These are phyloP conservation scores for Euura lappo DNA, from an alignment of 1,140 invertebrate species.

Conservation along the genomic window DNA sequence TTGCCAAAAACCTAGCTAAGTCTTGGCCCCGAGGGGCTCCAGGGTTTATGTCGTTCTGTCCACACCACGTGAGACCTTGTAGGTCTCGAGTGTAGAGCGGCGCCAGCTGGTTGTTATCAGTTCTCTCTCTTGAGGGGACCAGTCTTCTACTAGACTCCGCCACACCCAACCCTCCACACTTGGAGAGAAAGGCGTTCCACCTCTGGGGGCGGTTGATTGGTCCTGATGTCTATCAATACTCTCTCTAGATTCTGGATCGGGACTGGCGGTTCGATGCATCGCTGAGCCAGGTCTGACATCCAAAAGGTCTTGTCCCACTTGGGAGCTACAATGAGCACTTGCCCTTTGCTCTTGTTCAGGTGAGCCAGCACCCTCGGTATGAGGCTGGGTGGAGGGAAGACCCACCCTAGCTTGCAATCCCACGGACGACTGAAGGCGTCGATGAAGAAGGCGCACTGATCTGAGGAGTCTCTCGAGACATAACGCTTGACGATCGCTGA, in stretches of 20 bases:
- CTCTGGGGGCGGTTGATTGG: conserved; percentile 34
- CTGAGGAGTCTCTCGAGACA: conserved; percentile 32
- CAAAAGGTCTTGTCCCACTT: conserved; percentile 48
- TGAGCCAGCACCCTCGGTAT: conserved; percentile 41
- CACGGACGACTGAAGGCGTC: conserved; percentile 39
- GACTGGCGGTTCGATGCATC: conserved; percentile 35
- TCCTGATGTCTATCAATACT: conserved; percentile 37
- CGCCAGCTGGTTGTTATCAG: conserved; percentile 35
- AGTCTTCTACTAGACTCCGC: conserved; percentile 25
- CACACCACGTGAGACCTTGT: conserved; percentile 34
- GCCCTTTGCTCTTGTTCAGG: conserved; percentile 34
- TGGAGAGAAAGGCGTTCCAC: conserved; percentile 35
- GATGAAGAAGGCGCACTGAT: conserved; percentile 30
- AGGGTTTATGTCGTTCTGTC: conserved; percentile 26
- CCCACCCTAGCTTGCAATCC: conserved; percentile 44
- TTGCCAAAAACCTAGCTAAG: conserved; percentile 24
- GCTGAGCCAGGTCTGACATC: conserved; percentile 40
- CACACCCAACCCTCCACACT: conserved; percentile 44
- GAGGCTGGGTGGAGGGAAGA: conserved; percentile 47
- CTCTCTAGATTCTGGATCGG: conserved; percentile 30
- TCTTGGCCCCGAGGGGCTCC: conserved; percentile 22
- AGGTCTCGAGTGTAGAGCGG: conserved; percentile 35
- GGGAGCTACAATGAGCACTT: conserved; percentile 39
- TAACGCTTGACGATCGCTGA: conserved; percentile 40
- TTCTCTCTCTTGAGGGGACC: conserved; percentile 32